These are phyloP conservation scores for Verasper variegatus DNA, from an alignment of 2,113 vertebrate species.

Conservation along the genomic window DNA sequence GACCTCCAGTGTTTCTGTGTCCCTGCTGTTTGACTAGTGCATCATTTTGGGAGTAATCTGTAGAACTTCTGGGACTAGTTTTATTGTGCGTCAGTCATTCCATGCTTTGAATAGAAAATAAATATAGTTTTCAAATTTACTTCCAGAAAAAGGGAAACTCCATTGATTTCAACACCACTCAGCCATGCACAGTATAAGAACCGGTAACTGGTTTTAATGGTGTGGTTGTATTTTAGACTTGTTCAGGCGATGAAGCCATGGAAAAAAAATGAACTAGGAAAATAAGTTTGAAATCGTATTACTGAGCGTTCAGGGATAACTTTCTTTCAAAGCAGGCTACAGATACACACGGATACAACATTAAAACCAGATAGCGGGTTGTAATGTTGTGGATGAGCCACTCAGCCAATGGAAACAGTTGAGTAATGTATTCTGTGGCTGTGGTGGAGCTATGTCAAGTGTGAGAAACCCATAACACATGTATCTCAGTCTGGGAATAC, in stretches of 20 bases:
- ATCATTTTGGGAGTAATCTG: slow-evolving; percentile 5
- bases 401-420: neutral
- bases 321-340: neutral
- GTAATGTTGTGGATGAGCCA: neutral
- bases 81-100: slow-evolving; percentile 7
- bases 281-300: neutral
- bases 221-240: neutral
- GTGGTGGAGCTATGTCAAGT: neutral
- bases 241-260: neutral
- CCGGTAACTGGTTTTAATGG: neutral
- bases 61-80: slow-evolving; percentile 1
- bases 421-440: neutral
- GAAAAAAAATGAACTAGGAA: neutral
- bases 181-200: neutral
- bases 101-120: neutral
- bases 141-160: neutral
- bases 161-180: neutral
- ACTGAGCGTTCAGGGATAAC: neutral
- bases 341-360: neutral
- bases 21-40: slow-evolving; percentile 24
- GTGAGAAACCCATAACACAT: neutral
- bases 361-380: neutral
- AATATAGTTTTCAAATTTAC: neutral
- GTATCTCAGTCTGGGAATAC: neutral
- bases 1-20: slow-evolving; percentile 20